These are phyloP conservation scores for Aporophyla lueneburgensis DNA, from an alignment of 2,888 invertebrate species.

Conservation along the genomic window DNA sequence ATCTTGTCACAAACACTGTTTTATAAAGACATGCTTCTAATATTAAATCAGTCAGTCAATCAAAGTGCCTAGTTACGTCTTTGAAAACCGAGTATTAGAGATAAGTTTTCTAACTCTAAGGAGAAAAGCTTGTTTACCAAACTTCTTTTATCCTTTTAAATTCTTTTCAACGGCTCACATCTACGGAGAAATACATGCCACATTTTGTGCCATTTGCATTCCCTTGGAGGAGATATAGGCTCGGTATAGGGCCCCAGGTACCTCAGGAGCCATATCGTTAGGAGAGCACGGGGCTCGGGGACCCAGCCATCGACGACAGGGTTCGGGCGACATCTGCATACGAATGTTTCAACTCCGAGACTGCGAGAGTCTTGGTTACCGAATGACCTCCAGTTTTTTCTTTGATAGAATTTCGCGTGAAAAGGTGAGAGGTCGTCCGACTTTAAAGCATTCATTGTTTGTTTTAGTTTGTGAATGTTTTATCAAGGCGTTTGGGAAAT, in stretches of 20 bases:
- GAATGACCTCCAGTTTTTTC: slow-evolving; percentile 51
- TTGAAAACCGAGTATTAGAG: neutral
- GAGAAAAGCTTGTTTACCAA: slow-evolving; percentile 32
- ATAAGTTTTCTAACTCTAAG: slow-evolving; percentile 9
- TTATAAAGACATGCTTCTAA: slow-evolving; percentile 1
- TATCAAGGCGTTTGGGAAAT: slow-evolving; percentile 40
- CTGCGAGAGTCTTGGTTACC: slow-evolving; percentile 36
- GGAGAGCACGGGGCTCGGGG: slow-evolving; percentile 44
- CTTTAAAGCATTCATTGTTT: slow-evolving; percentile 55
- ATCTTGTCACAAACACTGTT: neutral
- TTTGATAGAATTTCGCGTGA: slow-evolving; percentile 57
- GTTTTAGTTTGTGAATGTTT: slow-evolving; percentile 54
- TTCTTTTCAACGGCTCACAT: slow-evolving; percentile 56
- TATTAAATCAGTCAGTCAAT: neutral
- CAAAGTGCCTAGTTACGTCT: neutral
- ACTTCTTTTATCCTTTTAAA: slow-evolving; percentile 48
- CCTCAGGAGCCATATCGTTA: slow-evolving; percentile 57
- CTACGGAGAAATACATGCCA: slow-evolving; percentile 45
- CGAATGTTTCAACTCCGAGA: slow-evolving; percentile 61
- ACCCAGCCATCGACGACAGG: slow-evolving; percentile 46
- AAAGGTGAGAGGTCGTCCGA: slow-evolving; percentile 47
- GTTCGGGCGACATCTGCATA: slow-evolving; percentile 64
- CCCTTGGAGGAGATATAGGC: slow-evolving; percentile 54
- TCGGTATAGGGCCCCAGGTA: slow-evolving; percentile 57
- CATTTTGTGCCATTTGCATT: slow-evolving; percentile 61